These are phyloP conservation scores for Sinocyclocheilus anshuiensis DNA, from an alignment of 2,113 vertebrate genomes.

Conservation along the genomic window DNA sequence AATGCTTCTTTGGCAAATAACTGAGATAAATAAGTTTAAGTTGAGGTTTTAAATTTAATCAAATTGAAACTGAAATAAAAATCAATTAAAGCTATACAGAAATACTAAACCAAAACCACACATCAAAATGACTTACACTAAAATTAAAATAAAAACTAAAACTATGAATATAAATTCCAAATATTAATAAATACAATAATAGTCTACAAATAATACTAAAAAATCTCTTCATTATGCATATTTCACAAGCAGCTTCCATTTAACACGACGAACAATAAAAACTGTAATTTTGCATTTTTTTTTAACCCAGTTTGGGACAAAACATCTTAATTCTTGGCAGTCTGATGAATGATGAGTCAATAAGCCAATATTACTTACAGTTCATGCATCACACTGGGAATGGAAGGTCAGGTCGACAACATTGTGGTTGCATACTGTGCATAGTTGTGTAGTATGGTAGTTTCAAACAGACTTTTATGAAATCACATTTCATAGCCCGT, in stretches of 20 bases:
- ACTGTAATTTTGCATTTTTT: neutral
- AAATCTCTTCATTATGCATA: too few species aligned
- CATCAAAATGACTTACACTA: neutral
- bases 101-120: neutral
- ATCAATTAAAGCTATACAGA: neutral
- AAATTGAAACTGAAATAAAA: neutral
- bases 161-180: too few species aligned
- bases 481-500: slow-evolving; percentile 16
- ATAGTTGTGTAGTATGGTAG: neutral
- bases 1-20: neutral
- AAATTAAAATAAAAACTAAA: too few species aligned
- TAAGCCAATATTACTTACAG: neutral
- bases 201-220: neutral
- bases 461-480: neutral
- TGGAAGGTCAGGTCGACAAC: neutral
- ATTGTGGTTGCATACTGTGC: neutral
- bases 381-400: neutral
- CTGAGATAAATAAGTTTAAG: neutral
- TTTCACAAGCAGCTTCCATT: neutral
- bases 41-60: neutral
- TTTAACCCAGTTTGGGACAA: neutral
- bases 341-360: neutral
- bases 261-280: neutral
- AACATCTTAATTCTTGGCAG: neutral
- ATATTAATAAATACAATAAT: neutral